These are phyloP conservation scores for Mylabris sibirica DNA, from an alignment of 2,888 invertebrate species.

Conservation along the genomic window DNA sequence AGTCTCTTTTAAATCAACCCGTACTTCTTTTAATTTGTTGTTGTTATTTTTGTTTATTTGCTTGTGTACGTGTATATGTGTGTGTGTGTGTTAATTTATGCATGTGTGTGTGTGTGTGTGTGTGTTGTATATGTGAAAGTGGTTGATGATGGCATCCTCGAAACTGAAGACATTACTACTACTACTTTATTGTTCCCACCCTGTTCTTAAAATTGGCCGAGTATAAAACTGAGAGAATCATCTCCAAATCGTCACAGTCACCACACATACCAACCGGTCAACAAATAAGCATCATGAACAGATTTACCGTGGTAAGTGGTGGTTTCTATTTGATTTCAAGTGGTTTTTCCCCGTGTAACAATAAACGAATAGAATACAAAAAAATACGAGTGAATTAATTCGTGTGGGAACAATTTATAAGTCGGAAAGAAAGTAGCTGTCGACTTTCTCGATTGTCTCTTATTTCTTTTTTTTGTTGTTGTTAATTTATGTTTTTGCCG, in stretches of 20 bases:
- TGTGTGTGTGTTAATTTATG: slow-evolving; percentile 30
- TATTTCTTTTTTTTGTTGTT: slow-evolving; percentile 21
- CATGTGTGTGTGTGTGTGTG: slow-evolving; percentile 17
- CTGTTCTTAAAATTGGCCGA: slow-evolving; percentile 43
- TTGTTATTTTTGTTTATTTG: slow-evolving; percentile 12
- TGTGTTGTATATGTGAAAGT: slow-evolving; percentile 44
- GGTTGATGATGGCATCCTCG: slow-evolving; percentile 45
- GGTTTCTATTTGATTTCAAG: slow-evolving; percentile 17
- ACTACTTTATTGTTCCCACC: slow-evolving; percentile 50
- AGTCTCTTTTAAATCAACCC: background rate
- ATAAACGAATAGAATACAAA: background rate
- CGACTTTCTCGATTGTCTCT: background rate
- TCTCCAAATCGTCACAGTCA: slow-evolving; percentile 56
- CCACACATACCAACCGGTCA: slow-evolving; percentile 58
- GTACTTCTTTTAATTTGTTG: slow-evolving; percentile 15
- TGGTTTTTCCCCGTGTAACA: background rate
- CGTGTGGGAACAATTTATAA: slow-evolving; percentile 4
- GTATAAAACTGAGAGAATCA: slow-evolving; percentile 55
- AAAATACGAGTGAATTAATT: background rate
- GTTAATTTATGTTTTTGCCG: background rate
- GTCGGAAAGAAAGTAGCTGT: slow-evolving; percentile 14
- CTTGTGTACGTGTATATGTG: slow-evolving; percentile 13
- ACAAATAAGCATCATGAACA: slow-evolving; percentile 62
- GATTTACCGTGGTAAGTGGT: slow-evolving; percentile 62
- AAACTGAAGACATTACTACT: slow-evolving; percentile 40